Conservation (phyloP, 37 sponge, comb jelly and placozoan species). For the Chondrosia reniformis region DNA sequence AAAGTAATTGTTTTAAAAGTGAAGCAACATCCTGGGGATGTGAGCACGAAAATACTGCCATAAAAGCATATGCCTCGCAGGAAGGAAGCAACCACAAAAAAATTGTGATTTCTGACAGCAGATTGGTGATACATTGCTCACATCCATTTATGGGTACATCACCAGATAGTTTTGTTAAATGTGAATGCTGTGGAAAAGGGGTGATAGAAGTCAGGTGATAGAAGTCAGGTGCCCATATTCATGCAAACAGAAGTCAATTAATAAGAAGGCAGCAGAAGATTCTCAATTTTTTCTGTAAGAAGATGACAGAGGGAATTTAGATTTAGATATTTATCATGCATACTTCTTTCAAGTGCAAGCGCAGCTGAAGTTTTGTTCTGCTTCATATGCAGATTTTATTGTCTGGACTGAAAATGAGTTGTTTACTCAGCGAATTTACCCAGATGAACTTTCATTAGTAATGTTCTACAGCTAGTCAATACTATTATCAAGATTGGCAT, state of each 20-base stretch:
- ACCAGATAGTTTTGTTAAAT: not conserved
- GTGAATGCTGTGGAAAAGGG: constrained; percentile 2
- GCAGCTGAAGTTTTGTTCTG: constrained; percentile 35
- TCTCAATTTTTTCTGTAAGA: not conserved
- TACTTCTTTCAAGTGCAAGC: constrained; percentile 53
- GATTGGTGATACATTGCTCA: not conserved
- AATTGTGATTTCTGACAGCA: constrained; percentile 2
- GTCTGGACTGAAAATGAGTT: constrained; percentile 35
- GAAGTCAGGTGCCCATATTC: constrained; percentile 21
- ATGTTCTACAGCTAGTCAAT: no score
- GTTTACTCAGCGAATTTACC: constrained; percentile 34
- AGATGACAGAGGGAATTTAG: not conserved
- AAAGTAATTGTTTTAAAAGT: constrained; percentile 16
- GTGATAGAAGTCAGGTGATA: constrained; percentile 19
- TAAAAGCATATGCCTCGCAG: constrained; percentile 3
- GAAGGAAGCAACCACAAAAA: not conserved
- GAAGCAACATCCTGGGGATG: constrained; percentile 52
- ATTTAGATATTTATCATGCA: constrained; percentile 5
- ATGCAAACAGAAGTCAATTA: not conserved
- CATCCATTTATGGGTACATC: constrained; percentile 6
- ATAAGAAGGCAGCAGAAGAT: not conserved
- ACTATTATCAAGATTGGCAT: no score
- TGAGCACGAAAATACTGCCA: constrained; percentile 42
- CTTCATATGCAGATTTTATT: constrained; percentile 42
- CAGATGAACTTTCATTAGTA: no score